Evolutionary conservation across 37 sponge, comb jelly and placozoan species (phyloP).

Genomic region (Dysidea cf. avara): DNA sequence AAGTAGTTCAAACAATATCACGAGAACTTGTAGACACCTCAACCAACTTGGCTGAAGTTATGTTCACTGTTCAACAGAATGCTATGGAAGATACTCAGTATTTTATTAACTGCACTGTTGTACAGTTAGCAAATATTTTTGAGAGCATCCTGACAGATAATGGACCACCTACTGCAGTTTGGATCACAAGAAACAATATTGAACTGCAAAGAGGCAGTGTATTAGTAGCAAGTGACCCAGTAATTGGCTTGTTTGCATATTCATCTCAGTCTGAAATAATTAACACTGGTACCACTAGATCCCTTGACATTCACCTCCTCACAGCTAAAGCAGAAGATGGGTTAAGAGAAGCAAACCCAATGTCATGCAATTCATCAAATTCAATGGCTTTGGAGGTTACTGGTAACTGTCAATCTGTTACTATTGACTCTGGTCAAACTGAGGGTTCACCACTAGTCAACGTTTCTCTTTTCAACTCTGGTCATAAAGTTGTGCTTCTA

Average conservation of each 20-base stretch:
- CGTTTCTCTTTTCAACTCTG: slow-evolving; percentile 18
- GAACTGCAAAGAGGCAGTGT: slow-evolving; percentile 14
- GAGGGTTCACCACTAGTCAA: not conserved
- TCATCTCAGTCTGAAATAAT: slow-evolving; percentile 34
- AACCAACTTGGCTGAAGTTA: not conserved
- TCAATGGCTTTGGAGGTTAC: slow-evolving; percentile 11
- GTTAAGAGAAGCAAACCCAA: too few relatives aligned
- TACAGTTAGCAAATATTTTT: too few relatives aligned
- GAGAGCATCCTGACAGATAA: slow-evolving; percentile 17
- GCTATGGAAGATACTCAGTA: slow-evolving; percentile 9
- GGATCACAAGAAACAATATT: slow-evolving; percentile 11
- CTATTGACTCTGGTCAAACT: slow-evolving; percentile 29
- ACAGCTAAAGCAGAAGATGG: too few relatives aligned
- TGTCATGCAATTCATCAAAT: slow-evolving; percentile 27
- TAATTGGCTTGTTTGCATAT: slow-evolving; percentile 39
- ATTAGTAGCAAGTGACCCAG: slow-evolving; percentile 25
- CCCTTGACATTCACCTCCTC: too few relatives aligned
- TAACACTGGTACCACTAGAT: too few relatives aligned
- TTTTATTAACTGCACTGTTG: slow-evolving; percentile 13
- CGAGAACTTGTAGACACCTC: not conserved
- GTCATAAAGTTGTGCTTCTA: not conserved
- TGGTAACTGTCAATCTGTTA: slow-evolving; percentile 30
- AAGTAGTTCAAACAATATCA: slow-evolving; percentile 12
- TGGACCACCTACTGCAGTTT: slow-evolving; percentile 19
- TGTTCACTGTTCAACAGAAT: slow-evolving; percentile 3